Evolutionary conservation across 2,888 invertebrate genomes (phyloP), one percentile per base, ranked within the genome.

Genomic region (Hydraecia micacea): DNA sequence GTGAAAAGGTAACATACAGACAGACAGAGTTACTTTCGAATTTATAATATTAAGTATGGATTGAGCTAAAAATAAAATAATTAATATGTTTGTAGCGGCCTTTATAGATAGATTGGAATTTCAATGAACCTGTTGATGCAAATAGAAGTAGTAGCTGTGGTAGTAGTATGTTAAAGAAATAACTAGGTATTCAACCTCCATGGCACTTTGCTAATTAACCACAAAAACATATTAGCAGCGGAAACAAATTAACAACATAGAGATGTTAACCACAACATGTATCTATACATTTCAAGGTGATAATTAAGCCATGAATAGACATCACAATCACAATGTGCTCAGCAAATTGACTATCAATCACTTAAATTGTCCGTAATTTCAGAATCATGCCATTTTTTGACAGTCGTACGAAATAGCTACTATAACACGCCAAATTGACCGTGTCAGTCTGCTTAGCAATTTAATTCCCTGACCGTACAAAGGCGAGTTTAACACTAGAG

Each of bases 281-380:
- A 67, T 80, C 83, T 87, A 85, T 87, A 79, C 63, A 85, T 69
- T 85, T 65, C 78, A 83, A 85, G 85, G 79, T 74, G 8, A 62
- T 52, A 8, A 13, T 52, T 21, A 73, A 21, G 52, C 21, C 42
- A 75, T 60, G 18, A 28, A 32, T 15, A 66, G 55, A 82, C 71
- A 70, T 58, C 58, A 70, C 36, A 70, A 63, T 46, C 62, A 52
- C 7, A 39, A 39, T 46, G 6, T n/a, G 1, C n/a, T 55, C 58
- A 36, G n/a, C 6, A 70, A 32, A 68, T 32, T 32, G 28, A 68
- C 21, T 21, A 21, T 42, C 67, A 28, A 36, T 36, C 5, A 46
- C 21, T 2, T 25, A 8, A 42, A 55, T 13, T 7, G 8, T 5
- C 0, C 32, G 8, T 18, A n/a, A 58, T 42, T 55, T 72, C 5